A percentile compares a stretch with the other conserved stretches of the same genome.
These are phyloP conservation scores for Thryonomys swinderianus DNA, from an alignment of 2,113 vertebrate genomes.

Conservation along the genomic window DNA sequence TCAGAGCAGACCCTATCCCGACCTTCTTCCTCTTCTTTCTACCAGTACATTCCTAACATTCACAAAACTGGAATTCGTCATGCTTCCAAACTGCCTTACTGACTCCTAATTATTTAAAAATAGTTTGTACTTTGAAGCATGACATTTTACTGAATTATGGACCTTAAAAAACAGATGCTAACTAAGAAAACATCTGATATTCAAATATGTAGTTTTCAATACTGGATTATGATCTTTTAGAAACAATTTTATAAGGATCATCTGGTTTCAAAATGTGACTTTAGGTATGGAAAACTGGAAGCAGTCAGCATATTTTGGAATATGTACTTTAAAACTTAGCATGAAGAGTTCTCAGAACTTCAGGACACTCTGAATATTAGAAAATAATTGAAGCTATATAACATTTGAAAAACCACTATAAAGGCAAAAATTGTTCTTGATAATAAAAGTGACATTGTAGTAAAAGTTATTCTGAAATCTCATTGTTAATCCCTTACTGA, in stretches of 20 bases:
- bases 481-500: not conserved
- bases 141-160: constrained; percentile 84
- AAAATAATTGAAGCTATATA: constrained; percentile 64
- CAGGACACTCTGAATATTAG: constrained; percentile 64
- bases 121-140: constrained; percentile 83
- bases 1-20: not conserved
- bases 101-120: constrained; percentile 83
- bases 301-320: constrained; percentile 66
- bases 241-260: constrained; percentile 82
- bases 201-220: constrained; percentile 80
- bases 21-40: not conserved
- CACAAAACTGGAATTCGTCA: constrained; percentile 41
- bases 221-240: constrained; percentile 78
- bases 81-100: constrained; percentile 71
- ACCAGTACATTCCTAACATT: not conserved
- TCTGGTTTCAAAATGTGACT: constrained; percentile 86
- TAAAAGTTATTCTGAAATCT: not conserved
- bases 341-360: constrained; percentile 74
- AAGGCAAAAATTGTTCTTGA: not conserved
- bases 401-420: constrained; percentile 29
- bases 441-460: constrained; percentile 37
- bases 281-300: constrained; percentile 75
- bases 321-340: constrained; percentile 69
- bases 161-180: constrained; percentile 84
- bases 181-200: constrained; percentile 84